Evolutionary conservation across 2,113 vertebrate species (phyloP).

Genomic region (Collichthys lucidus): DNA sequence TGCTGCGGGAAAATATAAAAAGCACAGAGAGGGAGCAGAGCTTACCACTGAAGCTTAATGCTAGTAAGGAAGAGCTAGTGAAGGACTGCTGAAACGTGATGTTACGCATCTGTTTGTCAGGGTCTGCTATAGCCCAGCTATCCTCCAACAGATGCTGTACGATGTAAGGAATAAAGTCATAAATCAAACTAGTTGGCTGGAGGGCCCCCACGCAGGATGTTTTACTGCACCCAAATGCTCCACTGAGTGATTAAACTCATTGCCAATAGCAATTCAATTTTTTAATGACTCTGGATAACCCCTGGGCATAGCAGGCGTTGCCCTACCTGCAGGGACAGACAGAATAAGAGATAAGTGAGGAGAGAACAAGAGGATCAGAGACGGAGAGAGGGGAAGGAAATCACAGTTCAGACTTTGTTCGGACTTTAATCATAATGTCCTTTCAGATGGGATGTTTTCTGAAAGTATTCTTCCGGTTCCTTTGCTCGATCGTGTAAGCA

Average conservation of each 20-base stretch:
- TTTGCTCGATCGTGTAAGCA: constrained; percentile 13
- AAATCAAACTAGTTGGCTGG: constrained; percentile 73
- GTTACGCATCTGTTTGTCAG: constrained; percentile 63
- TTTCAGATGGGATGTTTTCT: constrained; percentile 27
- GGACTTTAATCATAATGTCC: constrained; percentile 16
- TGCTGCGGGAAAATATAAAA: constrained; percentile 32
- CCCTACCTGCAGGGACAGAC: constrained; percentile 65
- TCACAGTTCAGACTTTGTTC: constrained; percentile 21
- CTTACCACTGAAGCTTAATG: constrained; percentile 17
- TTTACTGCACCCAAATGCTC: constrained; percentile 72
- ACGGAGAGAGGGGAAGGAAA: neutral
- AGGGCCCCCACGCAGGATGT: constrained; percentile 60
- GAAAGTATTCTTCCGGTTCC: neutral
- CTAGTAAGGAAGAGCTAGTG: constrained; percentile 29
- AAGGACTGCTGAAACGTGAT: constrained; percentile 51
- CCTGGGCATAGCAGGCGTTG: constrained; percentile 42
- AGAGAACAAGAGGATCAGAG: constrained; percentile 19
- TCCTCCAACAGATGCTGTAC: constrained; percentile 51
- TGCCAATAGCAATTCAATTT: constrained; percentile 66
- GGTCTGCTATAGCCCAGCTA: constrained; percentile 51
- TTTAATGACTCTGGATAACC: constrained; percentile 67
- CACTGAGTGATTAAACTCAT: constrained; percentile 74
- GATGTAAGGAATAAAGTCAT: constrained; percentile 57
- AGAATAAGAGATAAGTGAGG: constrained; percentile 36
- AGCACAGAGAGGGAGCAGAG: constrained; percentile 25